phyloP scores from a whole-genome alignment of 2,888 invertebrate species.

The Orthosia cruda region DNA sequence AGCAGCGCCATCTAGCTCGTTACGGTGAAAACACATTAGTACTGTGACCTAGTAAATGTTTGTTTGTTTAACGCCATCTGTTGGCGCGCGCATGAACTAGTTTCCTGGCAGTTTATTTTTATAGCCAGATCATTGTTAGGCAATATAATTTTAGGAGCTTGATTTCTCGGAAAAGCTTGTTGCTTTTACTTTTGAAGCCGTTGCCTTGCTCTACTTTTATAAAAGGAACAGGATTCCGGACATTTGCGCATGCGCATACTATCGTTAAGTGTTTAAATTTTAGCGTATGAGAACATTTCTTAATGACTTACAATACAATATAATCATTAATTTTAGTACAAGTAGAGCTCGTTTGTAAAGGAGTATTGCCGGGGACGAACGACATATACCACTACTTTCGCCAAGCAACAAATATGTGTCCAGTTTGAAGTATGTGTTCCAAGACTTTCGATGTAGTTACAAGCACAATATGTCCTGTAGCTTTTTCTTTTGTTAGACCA shows the following conservation, averaged over 20 bases:
- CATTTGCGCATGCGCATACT: constrained; percentile 29
- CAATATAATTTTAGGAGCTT: constrained; percentile 50
- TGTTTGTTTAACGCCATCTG: constrained; percentile 71
- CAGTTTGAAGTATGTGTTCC: too few relatives aligned
- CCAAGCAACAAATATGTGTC: too few relatives aligned
- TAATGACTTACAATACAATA: too few relatives aligned
- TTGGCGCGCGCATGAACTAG: constrained; percentile 37
- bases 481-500: too few relatives aligned
- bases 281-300: neutral
- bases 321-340: too few relatives aligned
- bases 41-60: constrained; percentile 52
- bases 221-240: neutral
- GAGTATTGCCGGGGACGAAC: too few relatives aligned
- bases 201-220: constrained; percentile 37
- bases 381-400: too few relatives aligned
- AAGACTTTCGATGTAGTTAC: too few relatives aligned
- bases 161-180: constrained; percentile 48
- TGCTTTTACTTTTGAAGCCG: constrained; percentile 25
- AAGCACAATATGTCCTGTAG: too few relatives aligned
- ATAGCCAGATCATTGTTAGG: constrained; percentile 35
- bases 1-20: constrained; percentile 78
- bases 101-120: constrained; percentile 54
- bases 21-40: constrained; percentile 18
- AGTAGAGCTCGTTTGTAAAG: too few relatives aligned
- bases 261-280: neutral